A percentile compares a stretch with the other conserved stretches of the same genome.
These are phyloP conservation scores for Ancistrus triradiatus DNA, from an alignment of 2,113 vertebrate species.

Conservation along the genomic window DNA sequence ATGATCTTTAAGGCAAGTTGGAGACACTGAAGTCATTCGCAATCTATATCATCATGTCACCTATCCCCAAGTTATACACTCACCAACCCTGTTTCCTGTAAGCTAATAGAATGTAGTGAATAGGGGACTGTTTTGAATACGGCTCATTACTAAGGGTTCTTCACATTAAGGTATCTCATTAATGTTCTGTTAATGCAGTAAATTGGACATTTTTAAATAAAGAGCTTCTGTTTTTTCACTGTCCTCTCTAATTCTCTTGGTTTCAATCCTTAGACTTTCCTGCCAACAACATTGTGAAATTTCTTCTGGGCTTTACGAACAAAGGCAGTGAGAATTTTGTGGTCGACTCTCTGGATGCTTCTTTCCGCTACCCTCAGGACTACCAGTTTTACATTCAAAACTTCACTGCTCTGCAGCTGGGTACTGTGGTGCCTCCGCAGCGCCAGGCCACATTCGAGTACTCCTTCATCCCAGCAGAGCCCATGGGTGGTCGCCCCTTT, in stretches of 20 bases:
- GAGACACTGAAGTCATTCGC: too few relatives aligned
- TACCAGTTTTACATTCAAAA: constrained; percentile 99
- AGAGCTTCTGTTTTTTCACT: not conserved
- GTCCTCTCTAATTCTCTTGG: not conserved
- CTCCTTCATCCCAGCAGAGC: constrained; percentile 96
- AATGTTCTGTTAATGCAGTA: too few relatives aligned
- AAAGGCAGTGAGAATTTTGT: constrained; percentile 91
- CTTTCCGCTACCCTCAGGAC: constrained; percentile 96
- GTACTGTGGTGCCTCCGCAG: constrained; percentile 79
- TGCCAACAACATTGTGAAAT: constrained; percentile 96
- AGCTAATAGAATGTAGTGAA: too few relatives aligned
- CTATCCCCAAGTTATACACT: too few relatives aligned
- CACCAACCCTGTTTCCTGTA: too few relatives aligned
- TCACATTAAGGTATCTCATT: too few relatives aligned
- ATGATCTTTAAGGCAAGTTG: too few relatives aligned
- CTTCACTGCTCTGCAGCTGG: constrained; percentile 92
- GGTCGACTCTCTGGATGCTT: constrained; percentile 91
- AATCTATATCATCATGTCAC: too few relatives aligned
- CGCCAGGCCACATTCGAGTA: constrained; percentile 96
- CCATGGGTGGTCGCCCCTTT: constrained; percentile 94
- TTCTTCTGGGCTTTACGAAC: constrained; percentile 94
- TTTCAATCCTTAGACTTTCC: constrained; percentile 80
- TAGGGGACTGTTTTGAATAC: too few relatives aligned
- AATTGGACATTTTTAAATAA: too few relatives aligned
- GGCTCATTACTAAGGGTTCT: too few relatives aligned